phyloP scores from a whole-genome alignment of 2,797 vertebrate species.

The Anolis apletophallus region DNA sequence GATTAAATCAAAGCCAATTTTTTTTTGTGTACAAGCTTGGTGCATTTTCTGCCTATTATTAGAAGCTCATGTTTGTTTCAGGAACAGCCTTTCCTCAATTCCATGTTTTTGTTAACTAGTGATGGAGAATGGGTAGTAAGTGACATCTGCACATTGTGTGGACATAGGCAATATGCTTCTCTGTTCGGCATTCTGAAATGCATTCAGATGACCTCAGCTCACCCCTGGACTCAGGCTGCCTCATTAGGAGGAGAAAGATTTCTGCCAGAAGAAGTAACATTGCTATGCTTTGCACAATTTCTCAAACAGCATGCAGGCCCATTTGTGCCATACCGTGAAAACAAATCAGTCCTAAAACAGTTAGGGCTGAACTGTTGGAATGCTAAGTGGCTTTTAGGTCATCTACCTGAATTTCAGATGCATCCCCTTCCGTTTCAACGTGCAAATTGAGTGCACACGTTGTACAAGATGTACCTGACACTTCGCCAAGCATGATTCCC shows the following conservation, averaged over 20 bases:
- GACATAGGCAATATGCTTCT: background rate
- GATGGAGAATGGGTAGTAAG: fast-evolving
- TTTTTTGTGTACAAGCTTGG: background rate
- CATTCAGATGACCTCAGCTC: slow-evolving; percentile 29
- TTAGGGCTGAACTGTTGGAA: background rate
- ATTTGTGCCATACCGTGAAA: slow-evolving; percentile 4
- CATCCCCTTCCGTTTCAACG: background rate
- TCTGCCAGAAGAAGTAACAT: slow-evolving; percentile 7
- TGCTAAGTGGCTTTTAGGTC: background rate
- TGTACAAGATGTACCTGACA: background rate
- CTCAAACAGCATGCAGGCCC: background rate
- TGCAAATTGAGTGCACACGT: background rate
- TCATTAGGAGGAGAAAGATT: slow-evolving; percentile 12
- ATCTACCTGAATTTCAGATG: background rate
- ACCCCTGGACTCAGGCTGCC: slow-evolving; percentile 26
- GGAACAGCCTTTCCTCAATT: background rate
- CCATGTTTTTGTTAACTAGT: background rate
- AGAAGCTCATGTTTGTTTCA: background rate
- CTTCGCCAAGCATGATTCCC: background rate
- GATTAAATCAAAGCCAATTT: background rate
- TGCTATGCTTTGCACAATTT: background rate
- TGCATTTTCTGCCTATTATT: background rate
- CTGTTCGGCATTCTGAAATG: fast-evolving
- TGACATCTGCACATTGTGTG: background rate
- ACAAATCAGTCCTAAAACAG: background rate